phyloP scores from a whole-genome alignment of 2,888 invertebrate species.

The Andrena minutula region DNA sequence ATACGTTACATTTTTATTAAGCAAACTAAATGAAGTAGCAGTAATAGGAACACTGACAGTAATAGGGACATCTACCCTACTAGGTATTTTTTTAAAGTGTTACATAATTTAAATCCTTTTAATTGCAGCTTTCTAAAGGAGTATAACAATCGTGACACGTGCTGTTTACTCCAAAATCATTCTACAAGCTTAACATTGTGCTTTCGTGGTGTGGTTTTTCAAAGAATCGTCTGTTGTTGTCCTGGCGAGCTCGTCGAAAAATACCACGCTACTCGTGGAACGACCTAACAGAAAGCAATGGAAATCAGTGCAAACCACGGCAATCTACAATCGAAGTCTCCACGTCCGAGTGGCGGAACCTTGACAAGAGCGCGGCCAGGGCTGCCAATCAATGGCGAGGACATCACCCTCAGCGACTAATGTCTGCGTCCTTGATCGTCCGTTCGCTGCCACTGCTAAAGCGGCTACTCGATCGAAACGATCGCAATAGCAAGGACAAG shows the following conservation, averaged over 20 bases:
- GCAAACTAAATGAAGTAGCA: no score
- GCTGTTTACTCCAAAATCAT: no score
- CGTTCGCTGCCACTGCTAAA: conserved; percentile 63
- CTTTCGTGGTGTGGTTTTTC: no score
- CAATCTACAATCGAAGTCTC: conserved; percentile 52
- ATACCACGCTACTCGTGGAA: not conserved
- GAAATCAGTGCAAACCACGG: conserved; percentile 35
- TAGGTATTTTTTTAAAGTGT: no score
- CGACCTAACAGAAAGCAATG: conserved; percentile 18
- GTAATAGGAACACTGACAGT: no score
- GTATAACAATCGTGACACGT: no score
- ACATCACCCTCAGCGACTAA: conserved; percentile 79
- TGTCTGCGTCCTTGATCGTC: conserved; percentile 73
- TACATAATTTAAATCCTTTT: no score
- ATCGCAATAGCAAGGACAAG: conserved; percentile 47
- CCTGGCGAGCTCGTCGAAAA: not conserved
- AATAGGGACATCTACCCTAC: no score
- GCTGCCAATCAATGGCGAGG: conserved; percentile 83
- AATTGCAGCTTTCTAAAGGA: no score
- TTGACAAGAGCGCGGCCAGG: conserved; percentile 71
- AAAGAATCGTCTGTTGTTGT: no score
- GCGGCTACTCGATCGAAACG: conserved; percentile 50
- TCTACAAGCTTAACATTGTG: no score
- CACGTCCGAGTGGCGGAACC: conserved; percentile 62
- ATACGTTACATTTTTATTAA: no score